Conservation (phyloP, 1,140 invertebrate genomes). For the Odontomachus brunneus region DNA sequence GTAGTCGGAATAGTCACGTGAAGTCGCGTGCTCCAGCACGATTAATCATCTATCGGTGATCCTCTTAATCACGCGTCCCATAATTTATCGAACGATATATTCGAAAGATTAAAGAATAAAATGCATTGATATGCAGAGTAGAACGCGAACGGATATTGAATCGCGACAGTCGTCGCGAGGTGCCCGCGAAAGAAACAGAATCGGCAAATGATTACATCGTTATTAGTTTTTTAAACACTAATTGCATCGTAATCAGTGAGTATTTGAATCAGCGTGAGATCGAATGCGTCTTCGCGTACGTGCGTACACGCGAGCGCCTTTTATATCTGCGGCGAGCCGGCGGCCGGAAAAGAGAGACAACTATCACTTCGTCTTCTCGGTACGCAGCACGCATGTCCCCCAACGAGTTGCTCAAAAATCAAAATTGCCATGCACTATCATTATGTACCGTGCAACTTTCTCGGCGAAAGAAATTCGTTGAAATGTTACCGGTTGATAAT, state of each 20-base stretch:
- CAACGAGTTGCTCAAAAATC: not conserved
- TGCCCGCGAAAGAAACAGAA: not conserved
- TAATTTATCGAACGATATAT: slow-evolving; percentile 35
- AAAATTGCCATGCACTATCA: not conserved
- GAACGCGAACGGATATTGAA: slow-evolving; percentile 35
- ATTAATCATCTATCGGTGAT: slow-evolving; percentile 51
- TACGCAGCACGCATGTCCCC: not conserved
- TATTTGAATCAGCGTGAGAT: slow-evolving; percentile 36
- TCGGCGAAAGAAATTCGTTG: not conserved
- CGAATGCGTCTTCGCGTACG: not conserved
- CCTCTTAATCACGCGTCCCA: slow-evolving; percentile 33
- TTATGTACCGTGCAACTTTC: not conserved
- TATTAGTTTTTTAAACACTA: slow-evolving; percentile 47
- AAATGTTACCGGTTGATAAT: not conserved
- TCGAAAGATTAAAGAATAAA: slow-evolving; percentile 36
- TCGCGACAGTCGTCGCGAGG: not conserved
- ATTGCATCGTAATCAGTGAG: slow-evolving; percentile 45
- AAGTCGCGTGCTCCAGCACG: slow-evolving; percentile 36
- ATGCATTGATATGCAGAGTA: slow-evolving; percentile 56
- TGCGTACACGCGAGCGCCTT: slow-evolving; percentile 20
- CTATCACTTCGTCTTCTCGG: not conserved
- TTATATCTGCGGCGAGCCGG: slow-evolving; percentile 18
- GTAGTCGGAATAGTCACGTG: slow-evolving; percentile 29
- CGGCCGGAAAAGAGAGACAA: slow-evolving; percentile 17
- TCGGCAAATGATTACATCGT: slow-evolving; percentile 46